phyloP scores from a whole-genome alignment of 2,888 invertebrate genomes.

The Coecobrya sp. region DNA sequence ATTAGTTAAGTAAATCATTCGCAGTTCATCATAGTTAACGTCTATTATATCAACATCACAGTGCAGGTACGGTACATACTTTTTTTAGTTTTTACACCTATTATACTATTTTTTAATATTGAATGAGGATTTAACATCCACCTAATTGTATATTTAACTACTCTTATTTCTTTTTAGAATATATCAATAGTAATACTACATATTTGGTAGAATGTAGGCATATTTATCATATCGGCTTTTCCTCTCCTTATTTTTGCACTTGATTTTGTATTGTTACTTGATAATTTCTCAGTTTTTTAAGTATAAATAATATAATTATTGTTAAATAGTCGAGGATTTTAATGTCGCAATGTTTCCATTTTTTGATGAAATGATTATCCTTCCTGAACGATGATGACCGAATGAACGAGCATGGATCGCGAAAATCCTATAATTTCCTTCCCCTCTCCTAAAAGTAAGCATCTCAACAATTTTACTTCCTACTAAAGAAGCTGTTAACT shows the following conservation, averaged over 20 bases:
- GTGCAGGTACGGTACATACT: slow-evolving; percentile 78
- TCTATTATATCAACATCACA: slow-evolving; percentile 73
- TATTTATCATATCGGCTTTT: neutral
- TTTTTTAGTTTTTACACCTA: slow-evolving; percentile 1
- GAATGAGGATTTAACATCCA: neutral
- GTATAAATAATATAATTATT: neutral
- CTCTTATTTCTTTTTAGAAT: neutral
- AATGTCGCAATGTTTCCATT: slow-evolving; percentile 10
- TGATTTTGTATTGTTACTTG: slow-evolving; percentile 36
- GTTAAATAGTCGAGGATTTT: slow-evolving; percentile 11
- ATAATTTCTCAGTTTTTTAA: slow-evolving; percentile 41
- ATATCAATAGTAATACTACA: slow-evolving; percentile 34
- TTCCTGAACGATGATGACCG: slow-evolving; percentile 56
- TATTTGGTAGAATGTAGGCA: neutral
- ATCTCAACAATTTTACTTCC: slow-evolving; percentile 82
- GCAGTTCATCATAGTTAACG: neutral
- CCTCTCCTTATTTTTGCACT: slow-evolving; percentile 15
- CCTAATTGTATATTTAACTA: neutral
- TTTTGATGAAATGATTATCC: slow-evolving; percentile 46
- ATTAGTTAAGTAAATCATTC: neutral
- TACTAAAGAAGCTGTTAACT: slow-evolving; percentile 86
- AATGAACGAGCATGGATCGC: slow-evolving; percentile 28
- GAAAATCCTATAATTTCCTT: slow-evolving; percentile 45
- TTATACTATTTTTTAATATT: neutral
- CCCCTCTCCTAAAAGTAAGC: slow-evolving; percentile 14